Evolutionary conservation across 2,888 invertebrate species (phyloP), one percentile per base, ranked within the genome.

Genomic region (Eueremaeus valkanovi): DNA sequence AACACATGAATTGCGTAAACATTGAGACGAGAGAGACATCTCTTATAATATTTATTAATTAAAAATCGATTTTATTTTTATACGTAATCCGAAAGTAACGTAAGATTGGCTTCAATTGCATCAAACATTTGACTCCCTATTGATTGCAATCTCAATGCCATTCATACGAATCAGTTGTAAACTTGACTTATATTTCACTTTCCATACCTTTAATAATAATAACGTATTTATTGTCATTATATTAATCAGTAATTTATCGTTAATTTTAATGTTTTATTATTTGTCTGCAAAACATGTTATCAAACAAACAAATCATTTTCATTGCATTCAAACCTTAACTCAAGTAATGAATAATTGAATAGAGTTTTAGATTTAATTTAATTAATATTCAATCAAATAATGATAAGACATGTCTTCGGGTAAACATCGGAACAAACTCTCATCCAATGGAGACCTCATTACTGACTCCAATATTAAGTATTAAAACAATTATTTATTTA

Each of bases 341-440:
- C 36, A n/a, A n/a, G n/a, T n/a, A n/a, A n/a, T n/a, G n/a, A n/a
- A n/a, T n/a, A n/a, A n/a, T n/a, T n/a, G n/a, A n/a, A n/a, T n/a
- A n/a, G n/a, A n/a, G n/a, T n/a, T n/a, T n/a, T n/a, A n/a, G n/a
- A n/a, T n/a, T n/a, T n/a, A n/a, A n/a, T n/a, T n/a, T n/a, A n/a
- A n/a, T n/a, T n/a, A n/a, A n/a, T n/a, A n/a, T n/a, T n/a, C n/a
- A n/a, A n/a, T n/a, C n/a, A n/a, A n/a, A n/a, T n/a, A n/a, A n/a
- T n/a, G n/a, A n/a, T n/a, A n/a, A n/a, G n/a, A 16, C 18, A 68
- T 68, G 68, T 68, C 68, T 36, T 29, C 68, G 13, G 24, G 33
- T n/a, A 68, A 68, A 68, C 68, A 68, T 68, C 36, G 68, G 1
- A 68, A 21, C 24, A 68, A 68, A 68, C 24, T 40, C 0, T 31